phyloP scores from a whole-genome alignment of 2,113 vertebrate genomes.

The Aplodontia rufa region DNA sequence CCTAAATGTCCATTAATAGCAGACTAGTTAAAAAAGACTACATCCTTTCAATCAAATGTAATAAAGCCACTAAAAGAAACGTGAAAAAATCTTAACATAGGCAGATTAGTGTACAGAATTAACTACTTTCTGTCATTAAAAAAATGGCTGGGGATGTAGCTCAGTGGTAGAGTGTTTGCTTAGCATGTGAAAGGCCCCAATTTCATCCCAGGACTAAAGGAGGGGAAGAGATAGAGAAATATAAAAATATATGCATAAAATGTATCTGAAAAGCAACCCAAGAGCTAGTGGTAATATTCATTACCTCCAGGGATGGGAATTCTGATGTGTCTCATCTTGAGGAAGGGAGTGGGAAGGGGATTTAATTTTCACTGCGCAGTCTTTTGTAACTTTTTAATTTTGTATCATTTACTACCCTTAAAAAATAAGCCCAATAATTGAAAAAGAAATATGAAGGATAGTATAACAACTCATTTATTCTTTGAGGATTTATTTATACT shows the following conservation, averaged over 20 bases:
- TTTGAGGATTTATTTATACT: slow-evolving; percentile 37
- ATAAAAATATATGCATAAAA: not conserved
- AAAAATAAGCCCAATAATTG: not conserved
- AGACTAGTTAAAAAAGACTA: slow-evolving; percentile 12
- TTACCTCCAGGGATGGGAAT: not conserved
- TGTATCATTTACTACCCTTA: not conserved
- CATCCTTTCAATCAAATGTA: not conserved
- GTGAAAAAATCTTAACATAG: slow-evolving; percentile 14
- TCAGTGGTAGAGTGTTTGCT: not conserved
- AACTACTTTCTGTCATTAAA: not conserved
- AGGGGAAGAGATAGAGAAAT: not conserved
- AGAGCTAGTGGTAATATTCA: not conserved
- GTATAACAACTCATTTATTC: not conserved
- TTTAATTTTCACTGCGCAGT: not conserved
- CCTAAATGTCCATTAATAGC: not conserved
- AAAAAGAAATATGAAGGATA: not conserved
- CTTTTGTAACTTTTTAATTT: slow-evolving; percentile 15
- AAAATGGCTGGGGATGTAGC: not conserved
- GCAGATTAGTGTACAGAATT: not conserved
- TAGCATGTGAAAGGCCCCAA: not conserved
- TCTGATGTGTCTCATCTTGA: not conserved
- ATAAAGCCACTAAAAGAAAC: not conserved
- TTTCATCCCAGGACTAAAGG: not conserved
- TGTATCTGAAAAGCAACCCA: not conserved
- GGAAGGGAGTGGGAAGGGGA: not conserved